Evolutionary conservation across 2,888 invertebrate genomes (phyloP).

Genomic region (Cylloceria caligata): DNA sequence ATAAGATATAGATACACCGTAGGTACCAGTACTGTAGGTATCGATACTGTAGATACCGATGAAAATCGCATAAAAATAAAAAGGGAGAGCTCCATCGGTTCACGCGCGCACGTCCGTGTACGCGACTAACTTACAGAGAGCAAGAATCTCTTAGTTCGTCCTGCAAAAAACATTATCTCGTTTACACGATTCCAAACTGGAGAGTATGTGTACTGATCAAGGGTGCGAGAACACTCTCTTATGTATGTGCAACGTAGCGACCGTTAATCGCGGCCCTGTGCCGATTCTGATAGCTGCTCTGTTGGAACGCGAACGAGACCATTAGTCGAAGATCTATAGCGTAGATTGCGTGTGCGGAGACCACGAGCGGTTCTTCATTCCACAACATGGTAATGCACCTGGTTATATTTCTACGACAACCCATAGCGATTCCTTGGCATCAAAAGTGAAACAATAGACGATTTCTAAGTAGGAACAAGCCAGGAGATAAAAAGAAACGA

Average conservation of each 20-base stretch:
- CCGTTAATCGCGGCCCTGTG: slow-evolving; percentile 63
- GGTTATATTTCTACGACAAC: slow-evolving; percentile 7
- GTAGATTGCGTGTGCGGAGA: slow-evolving; percentile 35
- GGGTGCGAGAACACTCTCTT: slow-evolving; percentile 50
- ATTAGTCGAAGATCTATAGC: slow-evolving; percentile 59
- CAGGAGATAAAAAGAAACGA: neutral
- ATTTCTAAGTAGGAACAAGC: neutral
- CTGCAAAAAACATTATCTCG: neutral
- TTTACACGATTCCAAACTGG: slow-evolving; percentile 14
- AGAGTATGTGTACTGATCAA: slow-evolving; percentile 5
- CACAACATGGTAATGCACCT: neutral
- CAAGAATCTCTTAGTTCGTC: slow-evolving; percentile 8
- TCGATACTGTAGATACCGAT: too few species aligned
- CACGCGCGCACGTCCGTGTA: neutral
- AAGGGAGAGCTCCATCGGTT: neutral
- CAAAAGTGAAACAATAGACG: slow-evolving; percentile 16
- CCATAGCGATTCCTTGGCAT: neutral
- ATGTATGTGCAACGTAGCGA: slow-evolving; percentile 48
- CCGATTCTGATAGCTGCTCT: slow-evolving; percentile 58
- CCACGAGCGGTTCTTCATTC: slow-evolving; percentile 43
- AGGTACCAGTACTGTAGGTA: too few species aligned
- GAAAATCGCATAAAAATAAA: neutral
- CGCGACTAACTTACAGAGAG: neutral
- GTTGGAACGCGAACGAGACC: slow-evolving; percentile 55
- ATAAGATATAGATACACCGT: too few species aligned